A percentile compares a stretch with the other conserved stretches of the same genome.
Evolutionary conservation across 2,797 vertebrate genomes (phyloP).

Genomic region (Tenualosa ilisha): DNA sequence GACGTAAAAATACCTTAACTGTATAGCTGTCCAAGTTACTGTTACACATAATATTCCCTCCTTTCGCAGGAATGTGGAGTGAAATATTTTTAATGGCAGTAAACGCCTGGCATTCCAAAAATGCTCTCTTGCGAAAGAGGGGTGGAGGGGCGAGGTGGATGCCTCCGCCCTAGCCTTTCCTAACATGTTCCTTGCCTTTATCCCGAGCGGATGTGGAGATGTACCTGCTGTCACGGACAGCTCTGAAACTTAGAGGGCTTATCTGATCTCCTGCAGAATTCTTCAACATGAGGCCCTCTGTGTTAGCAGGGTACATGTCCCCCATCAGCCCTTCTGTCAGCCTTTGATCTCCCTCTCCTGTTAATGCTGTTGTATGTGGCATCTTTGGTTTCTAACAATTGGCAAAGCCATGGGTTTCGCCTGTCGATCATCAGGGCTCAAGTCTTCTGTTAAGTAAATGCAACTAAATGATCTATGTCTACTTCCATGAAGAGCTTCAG

Average conservation of each 20-base stretch:
- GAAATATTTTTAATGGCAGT: slow-evolving; percentile 31
- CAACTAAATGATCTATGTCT: not conserved
- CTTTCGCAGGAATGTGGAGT: slow-evolving; percentile 20
- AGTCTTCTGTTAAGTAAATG: not conserved
- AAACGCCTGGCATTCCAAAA: slow-evolving; percentile 45
- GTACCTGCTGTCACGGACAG: slow-evolving; percentile 27
- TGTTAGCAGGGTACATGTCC: too few relatives aligned
- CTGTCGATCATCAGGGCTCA: slow-evolving; percentile 48
- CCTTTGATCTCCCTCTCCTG: slow-evolving; percentile 62
- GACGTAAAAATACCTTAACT: not conserved
- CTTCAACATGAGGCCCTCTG: slow-evolving; percentile 33
- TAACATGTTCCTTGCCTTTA: not conserved
- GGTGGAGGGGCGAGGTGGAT: not conserved
- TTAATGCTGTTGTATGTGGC: slow-evolving; percentile 60
- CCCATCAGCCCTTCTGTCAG: slow-evolving; percentile 1
- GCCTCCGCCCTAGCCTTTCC: not conserved
- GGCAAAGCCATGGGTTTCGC: slow-evolving; percentile 58
- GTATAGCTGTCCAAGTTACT: not conserved
- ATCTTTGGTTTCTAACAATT: slow-evolving; percentile 55
- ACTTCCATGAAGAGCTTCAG: too few relatives aligned
- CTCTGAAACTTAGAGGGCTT: slow-evolving; percentile 48
- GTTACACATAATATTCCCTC: not conserved
- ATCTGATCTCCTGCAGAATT: slow-evolving; percentile 56
- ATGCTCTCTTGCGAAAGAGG: slow-evolving; percentile 38
- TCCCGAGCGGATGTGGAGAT: slow-evolving; percentile 1